Evolutionary conservation across 2,113 vertebrate species (phyloP).

Genomic region (Vulpes lagopus): DNA sequence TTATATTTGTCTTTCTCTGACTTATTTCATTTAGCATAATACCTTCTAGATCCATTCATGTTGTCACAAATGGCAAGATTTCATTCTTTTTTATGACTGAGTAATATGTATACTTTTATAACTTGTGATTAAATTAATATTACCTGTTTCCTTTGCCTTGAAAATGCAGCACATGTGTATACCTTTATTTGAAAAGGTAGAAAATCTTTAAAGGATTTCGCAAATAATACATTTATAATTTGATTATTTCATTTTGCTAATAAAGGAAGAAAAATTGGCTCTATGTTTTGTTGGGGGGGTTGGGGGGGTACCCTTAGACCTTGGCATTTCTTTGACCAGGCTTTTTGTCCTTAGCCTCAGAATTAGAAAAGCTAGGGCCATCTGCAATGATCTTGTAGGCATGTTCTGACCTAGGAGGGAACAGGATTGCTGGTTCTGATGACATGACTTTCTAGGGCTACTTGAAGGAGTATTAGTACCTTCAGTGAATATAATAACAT

Average conservation of each 20-base stretch:
- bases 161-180: not conserved
- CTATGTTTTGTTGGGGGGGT: not conserved
- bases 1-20: not conserved
- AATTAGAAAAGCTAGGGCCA: not conserved
- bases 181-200: not conserved
- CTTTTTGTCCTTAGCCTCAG: not conserved
- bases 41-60: not conserved
- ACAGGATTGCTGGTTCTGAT: not conserved
- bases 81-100: not conserved
- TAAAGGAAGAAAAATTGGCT: not conserved
- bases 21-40: not conserved
- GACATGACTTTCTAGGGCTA: not conserved
- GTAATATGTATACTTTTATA: not conserved
- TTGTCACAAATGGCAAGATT: not conserved
- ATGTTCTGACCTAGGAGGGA: not conserved
- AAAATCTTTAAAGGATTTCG: not conserved
- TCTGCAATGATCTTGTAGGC: not conserved
- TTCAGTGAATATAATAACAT: no score
- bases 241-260: conserved; percentile 16
- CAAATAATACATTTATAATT: conserved; percentile 17
- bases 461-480: not conserved
- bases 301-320: not conserved
- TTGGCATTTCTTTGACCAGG: not conserved
- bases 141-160: not conserved
- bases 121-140: conserved; percentile 19